Evolutionary conservation across 2,113 vertebrate species (phyloP).

Genomic region (Heliornis fulica): DNA sequence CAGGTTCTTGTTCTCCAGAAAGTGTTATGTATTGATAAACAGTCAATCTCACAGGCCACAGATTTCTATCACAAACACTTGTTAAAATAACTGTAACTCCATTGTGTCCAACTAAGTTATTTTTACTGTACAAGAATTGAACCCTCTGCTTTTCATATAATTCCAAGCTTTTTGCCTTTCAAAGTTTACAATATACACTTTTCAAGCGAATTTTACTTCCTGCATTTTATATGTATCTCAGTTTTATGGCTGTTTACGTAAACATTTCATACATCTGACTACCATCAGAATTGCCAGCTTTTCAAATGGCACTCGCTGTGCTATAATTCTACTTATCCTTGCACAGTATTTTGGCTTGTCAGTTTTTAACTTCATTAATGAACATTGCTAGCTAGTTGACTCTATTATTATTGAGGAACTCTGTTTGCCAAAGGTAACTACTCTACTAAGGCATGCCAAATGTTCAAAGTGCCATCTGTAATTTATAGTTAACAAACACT

Average conservation of each 20-base stretch:
- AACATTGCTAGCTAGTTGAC: slow-evolving; percentile 23
- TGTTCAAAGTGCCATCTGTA: slow-evolving; percentile 1
- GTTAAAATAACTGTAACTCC: not conserved
- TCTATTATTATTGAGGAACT: not conserved
- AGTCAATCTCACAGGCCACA: not conserved
- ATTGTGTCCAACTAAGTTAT: not conserved
- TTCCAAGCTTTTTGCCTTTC: not conserved
- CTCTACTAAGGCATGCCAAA: slow-evolving; percentile 14
- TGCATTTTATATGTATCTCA: not conserved
- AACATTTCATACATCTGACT: not conserved
- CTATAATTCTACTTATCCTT: not conserved
- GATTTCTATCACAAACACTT: not conserved
- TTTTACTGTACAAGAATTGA: not conserved
- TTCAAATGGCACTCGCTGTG: not conserved
- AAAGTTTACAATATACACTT: not conserved
- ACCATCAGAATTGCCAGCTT: not conserved
- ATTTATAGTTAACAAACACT: slow-evolving; percentile 28
- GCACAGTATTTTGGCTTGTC: not conserved
- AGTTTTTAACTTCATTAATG: slow-evolving; percentile 32
- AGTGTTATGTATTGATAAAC: not conserved
- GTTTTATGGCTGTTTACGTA: not conserved
- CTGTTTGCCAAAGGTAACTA: slow-evolving; percentile 22
- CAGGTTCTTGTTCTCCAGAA: not conserved
- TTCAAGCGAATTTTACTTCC: not conserved
- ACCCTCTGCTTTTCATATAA: not conserved